Base-by-base conservation (phyloP, 2,888 invertebrate species). In the Caenorhabditis sulstoni region DNA sequence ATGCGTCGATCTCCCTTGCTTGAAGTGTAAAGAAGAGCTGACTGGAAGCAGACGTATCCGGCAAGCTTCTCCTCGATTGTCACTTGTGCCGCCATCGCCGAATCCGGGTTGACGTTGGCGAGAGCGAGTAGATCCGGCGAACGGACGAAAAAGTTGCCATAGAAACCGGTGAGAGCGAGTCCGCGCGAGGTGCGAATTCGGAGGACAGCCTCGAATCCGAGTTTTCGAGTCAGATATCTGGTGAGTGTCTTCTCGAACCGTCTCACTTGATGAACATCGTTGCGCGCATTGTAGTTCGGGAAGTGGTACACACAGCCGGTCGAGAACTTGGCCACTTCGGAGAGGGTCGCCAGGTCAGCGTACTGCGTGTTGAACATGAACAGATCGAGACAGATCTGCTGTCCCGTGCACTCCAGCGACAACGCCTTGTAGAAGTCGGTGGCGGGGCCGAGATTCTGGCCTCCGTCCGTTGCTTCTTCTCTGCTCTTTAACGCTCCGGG, bases 71-170 rank as follows among this genome's bases (percentile, higher is more conserved):
- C 97, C 85, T 98, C 98, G 65, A 98, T 96, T 1, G 96, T 81
- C n/a, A 84, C 94, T 92, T 99, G 98, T 95, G 98, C 97, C 58
- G 96, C 98, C 91, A 96, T 97, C 18, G 96, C 97, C 5, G 96
- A 95, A 92, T 99, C 99, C 0, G 99, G 98, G 90, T 97, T 98
- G 75, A 97, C 94, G 92, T 98, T 98, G 45, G 99, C 97, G 86
- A 99, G 92, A 12, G 96, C 96, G 71, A 99, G 92, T 67, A 99
- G 92, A 92, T 99, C 98, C 3, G 97, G 97, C 0, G 98, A 97
- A 3, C 99, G 93, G 59, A 99, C 98, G 92, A 99, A 99, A 93
- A 97, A 97, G 92, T 98, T 98, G 47, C 99, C 99, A 92, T 98
- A 97, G 94, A 99, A 99, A 90, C 97, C 96, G 92, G 98, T 97